Evolutionary conservation across 2,113 vertebrate species (phyloP).

Genomic region (Gulo gulo): DNA sequence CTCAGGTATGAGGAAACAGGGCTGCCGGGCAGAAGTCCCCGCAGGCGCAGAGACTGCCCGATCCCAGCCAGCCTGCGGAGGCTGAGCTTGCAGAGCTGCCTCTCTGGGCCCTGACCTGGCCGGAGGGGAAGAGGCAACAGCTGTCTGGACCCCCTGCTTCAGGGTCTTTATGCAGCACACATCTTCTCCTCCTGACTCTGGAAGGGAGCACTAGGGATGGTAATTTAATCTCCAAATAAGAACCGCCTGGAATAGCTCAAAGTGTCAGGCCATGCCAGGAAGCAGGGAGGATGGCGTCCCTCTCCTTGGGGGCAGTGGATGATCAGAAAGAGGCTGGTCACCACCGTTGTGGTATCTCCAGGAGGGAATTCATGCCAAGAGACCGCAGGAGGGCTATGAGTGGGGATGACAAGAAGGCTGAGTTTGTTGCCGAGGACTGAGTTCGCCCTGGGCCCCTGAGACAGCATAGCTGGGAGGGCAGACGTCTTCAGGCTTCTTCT

Average conservation of each 20-base stretch:
- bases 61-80: neutral
- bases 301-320: neutral
- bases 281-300: neutral
- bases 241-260: neutral
- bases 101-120: neutral
- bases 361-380: too few species aligned
- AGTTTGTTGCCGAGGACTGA: neutral
- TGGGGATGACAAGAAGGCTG: neutral
- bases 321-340: neutral
- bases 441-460: neutral
- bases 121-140: neutral
- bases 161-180: neutral
- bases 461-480: neutral
- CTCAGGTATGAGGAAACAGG: slow-evolving; percentile 75
- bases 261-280: neutral
- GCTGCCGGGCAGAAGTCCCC: neutral
- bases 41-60: neutral
- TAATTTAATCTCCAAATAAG: neutral
- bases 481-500: neutral
- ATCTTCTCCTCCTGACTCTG: neutral
- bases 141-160: neutral
- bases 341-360: neutral
- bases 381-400: neutral
- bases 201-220: neutral
- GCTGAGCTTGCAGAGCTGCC: neutral